Base-by-base conservation (phyloP, 2,113 vertebrate species). In the Coptodon rendalli region DNA sequence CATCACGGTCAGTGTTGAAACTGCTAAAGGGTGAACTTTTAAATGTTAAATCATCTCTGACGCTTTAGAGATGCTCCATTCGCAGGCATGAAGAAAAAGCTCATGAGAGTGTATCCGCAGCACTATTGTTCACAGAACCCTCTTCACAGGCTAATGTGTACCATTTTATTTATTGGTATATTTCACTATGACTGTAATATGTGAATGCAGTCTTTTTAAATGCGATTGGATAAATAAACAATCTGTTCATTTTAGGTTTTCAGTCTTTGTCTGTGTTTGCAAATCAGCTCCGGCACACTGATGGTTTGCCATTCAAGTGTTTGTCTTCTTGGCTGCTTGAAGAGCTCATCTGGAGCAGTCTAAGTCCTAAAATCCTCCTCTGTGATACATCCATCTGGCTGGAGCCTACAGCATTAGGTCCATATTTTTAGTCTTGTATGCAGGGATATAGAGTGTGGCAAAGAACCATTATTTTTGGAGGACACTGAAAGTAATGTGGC, bases 121-220 rank as follows among this genome's bases (percentile, higher is more conserved):
- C 68, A 79, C 89, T 86, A 63, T 86, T 94, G 92, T 91, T 93
- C 92, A 91, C 82, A 93, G 73, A 4, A 85, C 79, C 63, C 54
- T 61, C 89, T 63, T 86, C n/a, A 31, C 80, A 40, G 48, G 82
- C 82, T 82, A 71, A 86, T 91, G 85, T 90, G 76, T 87, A 85
- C 79, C 6, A n/a, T 84, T 87, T 85, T 86, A 93, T 90, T 91
- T 89, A 88, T 89, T 89, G 83, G 86, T 61, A 63, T 38, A 31
- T 82, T 84, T 82, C 87, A 86, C 78, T 91, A 81, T 88, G 54
- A 80, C 83, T 81, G 85, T 22, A 9, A 61, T 52, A 5, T 88
- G 38, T 82, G 82, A 66, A 83, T 83, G 71, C 86, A 78, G 79
- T 57, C n/a, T 73, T 86, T 68, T 78, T 89, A 29, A 78, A 88